Evolutionary conservation across 1,140 invertebrate genomes (phyloP), one percentile per base, ranked within the genome.

Genomic region (Drosophila nasuta): DNA sequence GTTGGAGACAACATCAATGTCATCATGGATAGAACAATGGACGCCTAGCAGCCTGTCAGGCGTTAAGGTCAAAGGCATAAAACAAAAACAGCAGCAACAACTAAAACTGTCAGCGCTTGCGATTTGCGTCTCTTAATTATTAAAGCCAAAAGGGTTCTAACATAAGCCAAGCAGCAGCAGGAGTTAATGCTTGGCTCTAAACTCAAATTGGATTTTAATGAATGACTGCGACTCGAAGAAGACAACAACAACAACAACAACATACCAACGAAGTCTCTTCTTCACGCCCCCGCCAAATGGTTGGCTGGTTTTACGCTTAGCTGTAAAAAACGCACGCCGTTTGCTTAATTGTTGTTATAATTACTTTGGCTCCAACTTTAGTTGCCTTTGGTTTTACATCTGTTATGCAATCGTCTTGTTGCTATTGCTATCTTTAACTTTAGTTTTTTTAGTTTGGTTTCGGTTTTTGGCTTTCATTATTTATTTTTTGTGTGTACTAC

Each of bases 301-400:
- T 85, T 89, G 70, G 81, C 71, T 88, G 83, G 46, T 52, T 54
- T 85, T 79, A 66, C 75, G 72, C 75, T 78, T 88, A 89, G 85
- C 85, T 88, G 83, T 87, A 87, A 87, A 87, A 88, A 88, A 89
- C 85, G 85, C 85, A 85, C 85, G 85, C 85, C 85, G 85, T 89
- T 89, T 89, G 86, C 85, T 89, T 89, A 89, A 89, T 89, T 89
- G 85, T 90, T 89, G 85, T 89, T 89, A 89, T 89, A 89, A 89
- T 89, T 89, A 89, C 81, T 85, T 64, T 64, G 70, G 67, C 75
- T 81, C 69, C 51, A 57, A 43, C 51, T 67, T 79, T 76, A 41
- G 41, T 59, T 66, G 56, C 35, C 35, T 64, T 41, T 45, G 59
- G 54, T 56, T 73, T 79, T 68, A 60, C 48, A 59, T 56, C 64